phyloP scores from a whole-genome alignment of 2,113 vertebrate genomes.

The Trogon surrucura region DNA sequence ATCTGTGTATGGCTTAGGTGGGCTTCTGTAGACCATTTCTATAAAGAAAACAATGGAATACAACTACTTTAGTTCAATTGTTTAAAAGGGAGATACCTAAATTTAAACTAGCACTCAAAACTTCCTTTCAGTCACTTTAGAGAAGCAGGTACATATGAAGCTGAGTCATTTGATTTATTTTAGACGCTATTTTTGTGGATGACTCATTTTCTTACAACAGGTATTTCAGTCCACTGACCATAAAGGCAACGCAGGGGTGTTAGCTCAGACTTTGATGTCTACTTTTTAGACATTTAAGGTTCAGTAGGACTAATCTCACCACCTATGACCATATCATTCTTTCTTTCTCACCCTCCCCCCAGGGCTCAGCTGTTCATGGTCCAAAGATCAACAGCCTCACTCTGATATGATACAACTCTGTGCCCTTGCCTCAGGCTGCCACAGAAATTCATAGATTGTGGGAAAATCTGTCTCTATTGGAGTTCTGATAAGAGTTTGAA shows the following conservation, averaged over 20 bases:
- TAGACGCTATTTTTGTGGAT: background rate
- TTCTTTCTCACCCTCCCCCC: background rate
- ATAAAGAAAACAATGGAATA: background rate
- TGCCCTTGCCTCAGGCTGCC: background rate
- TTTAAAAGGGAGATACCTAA: background rate
- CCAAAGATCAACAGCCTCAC: background rate
- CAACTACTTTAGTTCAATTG: background rate
- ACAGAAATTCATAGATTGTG: background rate
- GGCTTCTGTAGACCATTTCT: background rate
- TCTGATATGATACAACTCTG: background rate
- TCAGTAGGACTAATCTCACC: background rate
- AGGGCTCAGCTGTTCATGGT: background rate
- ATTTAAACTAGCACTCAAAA: background rate
- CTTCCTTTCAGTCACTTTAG: background rate
- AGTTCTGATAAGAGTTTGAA: background rate
- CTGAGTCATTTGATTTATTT: constrained; percentile 25
- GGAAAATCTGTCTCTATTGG: background rate
- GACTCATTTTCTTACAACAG: constrained; percentile 7
- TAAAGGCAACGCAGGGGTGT: background rate
- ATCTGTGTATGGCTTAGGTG: background rate
- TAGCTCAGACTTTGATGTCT: background rate
- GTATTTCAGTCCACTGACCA: background rate
- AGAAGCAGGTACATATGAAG: background rate
- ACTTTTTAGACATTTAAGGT: background rate
- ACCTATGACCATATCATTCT: background rate